Evolutionary conservation across 2,888 invertebrate genomes (phyloP).

Genomic region (Epinotia nisella): DNA sequence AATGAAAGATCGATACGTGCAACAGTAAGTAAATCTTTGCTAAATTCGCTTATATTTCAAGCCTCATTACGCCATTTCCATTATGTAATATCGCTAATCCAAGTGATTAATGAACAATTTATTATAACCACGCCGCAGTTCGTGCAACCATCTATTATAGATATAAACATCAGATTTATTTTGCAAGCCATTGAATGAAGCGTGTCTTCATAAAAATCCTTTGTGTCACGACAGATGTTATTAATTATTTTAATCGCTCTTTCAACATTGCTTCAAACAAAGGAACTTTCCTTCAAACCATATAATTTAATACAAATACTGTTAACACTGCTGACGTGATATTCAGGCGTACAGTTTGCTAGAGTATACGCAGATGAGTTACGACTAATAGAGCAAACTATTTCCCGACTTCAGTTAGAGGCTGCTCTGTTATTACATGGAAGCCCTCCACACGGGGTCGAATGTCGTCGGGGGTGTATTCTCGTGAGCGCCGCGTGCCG

Average conservation of each 20-base stretch:
- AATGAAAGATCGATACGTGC: conserved; percentile 5
- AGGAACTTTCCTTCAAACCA: conserved; percentile 17
- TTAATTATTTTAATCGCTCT: conserved; percentile 25
- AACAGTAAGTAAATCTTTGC: not conserved
- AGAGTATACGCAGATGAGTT: not conserved
- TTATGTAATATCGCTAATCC: conserved; percentile 34
- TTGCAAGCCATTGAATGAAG: conserved; percentile 35
- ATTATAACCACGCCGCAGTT: conserved; percentile 20
- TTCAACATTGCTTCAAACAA: conserved; percentile 23
- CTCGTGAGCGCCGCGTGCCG: conserved; percentile 48
- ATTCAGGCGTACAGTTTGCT: not conserved
- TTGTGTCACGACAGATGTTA: conserved; percentile 23
- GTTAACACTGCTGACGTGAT: conserved; percentile 5
- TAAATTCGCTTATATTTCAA: conserved; percentile 5
- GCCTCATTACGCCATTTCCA: conserved; percentile 21
- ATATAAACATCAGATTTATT: conserved; percentile 34
- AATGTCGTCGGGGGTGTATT: conserved; percentile 21
- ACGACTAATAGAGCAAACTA: conserved; percentile 5
- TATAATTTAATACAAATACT: conserved; percentile 20
- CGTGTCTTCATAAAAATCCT: conserved; percentile 31
- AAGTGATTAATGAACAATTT: conserved; percentile 37
- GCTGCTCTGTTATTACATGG: conserved; percentile 8
- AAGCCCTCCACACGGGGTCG: conserved; percentile 23
- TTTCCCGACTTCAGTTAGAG: conserved; percentile 7
- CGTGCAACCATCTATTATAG: conserved; percentile 31